These are phyloP conservation scores for Ptychoptera albimana DNA, from an alignment of 2,888 invertebrate genomes.

Conservation along the genomic window DNA sequence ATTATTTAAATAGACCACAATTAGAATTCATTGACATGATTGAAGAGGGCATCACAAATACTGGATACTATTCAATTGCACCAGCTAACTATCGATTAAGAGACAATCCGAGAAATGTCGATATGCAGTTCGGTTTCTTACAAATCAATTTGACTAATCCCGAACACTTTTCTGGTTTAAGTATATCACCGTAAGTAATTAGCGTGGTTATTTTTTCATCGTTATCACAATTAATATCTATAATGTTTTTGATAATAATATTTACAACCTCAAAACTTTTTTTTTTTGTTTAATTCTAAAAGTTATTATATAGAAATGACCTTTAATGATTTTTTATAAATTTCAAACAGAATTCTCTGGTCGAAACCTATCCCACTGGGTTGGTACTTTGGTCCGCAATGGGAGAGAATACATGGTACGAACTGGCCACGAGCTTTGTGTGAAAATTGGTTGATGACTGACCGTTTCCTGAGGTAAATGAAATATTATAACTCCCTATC, in stretches of 20 bases:
- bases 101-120: constrained; percentile 49
- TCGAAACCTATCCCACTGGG: constrained; percentile 80
- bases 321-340: not conserved
- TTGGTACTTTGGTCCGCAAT: constrained; percentile 86
- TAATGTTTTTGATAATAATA: constrained; percentile 1
- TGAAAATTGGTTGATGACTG: constrained; percentile 77
- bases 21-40: constrained; percentile 65
- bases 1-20: constrained; percentile 40
- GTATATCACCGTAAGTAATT: constrained; percentile 56
- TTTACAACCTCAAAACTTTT: not conserved
- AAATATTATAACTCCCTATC: not conserved
- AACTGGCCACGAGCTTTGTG: constrained; percentile 76
- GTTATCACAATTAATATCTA: not conserved
- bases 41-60: constrained; percentile 46
- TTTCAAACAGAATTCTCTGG: constrained; percentile 51
- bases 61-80: constrained; percentile 54
- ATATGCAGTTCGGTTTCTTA: constrained; percentile 73
- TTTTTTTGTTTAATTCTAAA: too few relatives aligned
- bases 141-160: constrained; percentile 77
- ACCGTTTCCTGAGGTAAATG: constrained; percentile 48
- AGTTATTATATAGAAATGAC: not conserved
- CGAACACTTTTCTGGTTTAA: constrained; percentile 42
- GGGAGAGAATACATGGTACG: constrained; percentile 63
- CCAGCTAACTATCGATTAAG: constrained; percentile 55
- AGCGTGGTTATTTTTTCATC: not conserved